Evolutionary conservation across 2,113 vertebrate species (phyloP).

Genomic region (Regulus satrapa): DNA sequence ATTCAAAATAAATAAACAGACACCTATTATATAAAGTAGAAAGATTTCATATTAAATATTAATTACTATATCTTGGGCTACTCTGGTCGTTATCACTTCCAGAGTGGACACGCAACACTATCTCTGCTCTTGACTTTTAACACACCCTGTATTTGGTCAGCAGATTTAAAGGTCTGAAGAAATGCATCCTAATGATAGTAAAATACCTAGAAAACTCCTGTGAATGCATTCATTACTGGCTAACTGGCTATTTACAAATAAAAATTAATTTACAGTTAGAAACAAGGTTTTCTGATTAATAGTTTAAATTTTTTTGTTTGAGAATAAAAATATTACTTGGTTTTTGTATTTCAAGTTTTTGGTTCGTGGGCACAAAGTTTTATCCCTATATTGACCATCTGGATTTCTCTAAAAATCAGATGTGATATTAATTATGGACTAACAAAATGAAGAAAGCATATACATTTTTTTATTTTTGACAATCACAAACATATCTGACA

Average conservation of each 20-base stretch:
- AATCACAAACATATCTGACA: background rate
- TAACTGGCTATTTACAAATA: background rate
- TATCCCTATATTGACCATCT: background rate
- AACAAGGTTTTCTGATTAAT: background rate
- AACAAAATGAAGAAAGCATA: background rate
- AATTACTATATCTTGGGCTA: background rate
- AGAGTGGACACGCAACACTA: background rate
- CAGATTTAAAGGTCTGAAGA: background rate
- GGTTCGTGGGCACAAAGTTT: background rate
- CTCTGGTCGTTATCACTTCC: background rate
- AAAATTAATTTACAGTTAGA: background rate
- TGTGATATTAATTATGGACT: background rate
- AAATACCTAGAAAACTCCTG: background rate
- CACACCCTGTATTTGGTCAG: background rate
- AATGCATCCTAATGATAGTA: background rate
- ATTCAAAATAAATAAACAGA: background rate
- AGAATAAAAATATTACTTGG: background rate
- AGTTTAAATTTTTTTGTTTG: background rate
- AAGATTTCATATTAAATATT: background rate
- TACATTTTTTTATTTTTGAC: accelerated
- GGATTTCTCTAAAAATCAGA: background rate
- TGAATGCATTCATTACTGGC: background rate
- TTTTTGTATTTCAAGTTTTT: background rate
- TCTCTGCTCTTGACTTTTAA: background rate
- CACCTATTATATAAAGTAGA: background rate